Base-by-base conservation (phyloP, 2,888 invertebrate genomes). In the Ophion ellenae region DNA sequence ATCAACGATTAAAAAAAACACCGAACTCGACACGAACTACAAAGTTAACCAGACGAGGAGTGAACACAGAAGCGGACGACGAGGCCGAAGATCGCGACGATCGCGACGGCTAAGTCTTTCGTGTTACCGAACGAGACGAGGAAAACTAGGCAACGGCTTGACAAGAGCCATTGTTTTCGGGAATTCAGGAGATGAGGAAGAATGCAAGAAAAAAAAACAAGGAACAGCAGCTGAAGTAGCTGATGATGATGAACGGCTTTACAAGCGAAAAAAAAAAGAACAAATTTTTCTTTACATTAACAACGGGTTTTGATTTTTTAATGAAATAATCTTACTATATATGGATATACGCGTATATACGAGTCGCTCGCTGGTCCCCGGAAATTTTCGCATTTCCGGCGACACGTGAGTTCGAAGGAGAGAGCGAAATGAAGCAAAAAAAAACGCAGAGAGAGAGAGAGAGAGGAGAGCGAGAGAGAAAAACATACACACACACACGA, bases 241-340 rank as follows among this genome's bases (percentile, higher is more conserved):
- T 74, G 86, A 83, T 82, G 81, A 85, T 86, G 81, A 86, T 80
- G 81, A 88, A 86, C 83, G 87, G 74, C 87, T 85, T 83, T 80
- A 86, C 79, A 88, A 85, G 84, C 80, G 84, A 84, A 82, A 83
- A 86, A 86, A 86, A 86, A 91, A 91, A 90, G 90, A 91, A 92
- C 90, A 92, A 91, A 75, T 73, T 89, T 90, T 92, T 91, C 90
- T 90, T 92, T 93, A 89, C 91, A 90, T 93, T 93, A 92, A 89
- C 91, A 94, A 93, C 93, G 92, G 94, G 92, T 94, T 94, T 93
- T 94, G 93, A 94, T 94, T 94, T 94, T 94, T 94, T 94, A 94
- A 94, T 94, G 94, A 94, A 94, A 94, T 94, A 94, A 94, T 94
- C 93, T 94, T 91, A 91, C 93, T 93, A 92, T 92, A 78, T 86